A percentile compares a stretch with the other conserved stretches of the same genome.
phyloP scores from a whole-genome alignment of 2,888 invertebrate species.

The Leptinotarsa haldemani region DNA sequence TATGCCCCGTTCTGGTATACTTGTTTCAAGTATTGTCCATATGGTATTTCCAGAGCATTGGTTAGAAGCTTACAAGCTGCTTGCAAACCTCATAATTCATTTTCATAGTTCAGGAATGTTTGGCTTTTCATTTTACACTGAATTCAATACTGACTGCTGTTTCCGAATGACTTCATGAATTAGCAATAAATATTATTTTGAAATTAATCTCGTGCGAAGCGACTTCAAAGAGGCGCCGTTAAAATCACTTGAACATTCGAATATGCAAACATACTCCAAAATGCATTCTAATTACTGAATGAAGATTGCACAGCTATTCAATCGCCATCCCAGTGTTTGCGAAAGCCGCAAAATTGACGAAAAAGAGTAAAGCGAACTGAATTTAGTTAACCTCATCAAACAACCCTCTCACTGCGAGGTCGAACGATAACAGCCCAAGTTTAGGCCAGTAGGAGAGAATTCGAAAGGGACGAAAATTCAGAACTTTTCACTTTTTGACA shows the following conservation, averaged over 20 bases:
- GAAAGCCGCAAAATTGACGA: background rate
- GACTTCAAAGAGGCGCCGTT: slow-evolving; percentile 1
- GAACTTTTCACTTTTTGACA: too few relatives aligned
- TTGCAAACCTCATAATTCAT: too few relatives aligned
- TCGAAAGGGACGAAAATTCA: too few relatives aligned
- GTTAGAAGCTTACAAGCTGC: too few relatives aligned
- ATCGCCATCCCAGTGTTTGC: background rate
- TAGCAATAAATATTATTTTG: background rate
- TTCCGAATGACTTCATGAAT: background rate
- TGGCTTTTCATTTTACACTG: background rate
- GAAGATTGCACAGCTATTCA: background rate
- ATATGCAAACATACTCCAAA: background rate
- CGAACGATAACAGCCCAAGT: background rate
- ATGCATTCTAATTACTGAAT: slow-evolving; percentile 1
- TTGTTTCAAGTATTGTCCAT: too few relatives aligned
- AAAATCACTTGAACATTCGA: background rate
- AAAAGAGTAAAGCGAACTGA: slow-evolving; percentile 5
- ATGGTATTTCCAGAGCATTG: too few relatives aligned
- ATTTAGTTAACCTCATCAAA: slow-evolving; percentile 12
- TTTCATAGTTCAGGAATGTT: background rate
- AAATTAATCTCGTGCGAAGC: background rate
- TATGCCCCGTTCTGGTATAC: too few relatives aligned
- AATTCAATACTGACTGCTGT: background rate
- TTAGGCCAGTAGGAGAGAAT: background rate
- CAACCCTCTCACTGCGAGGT: background rate